Evolutionary conservation across 1,140 invertebrate species (phyloP).

Genomic region (Drosophila kohkoa): DNA sequence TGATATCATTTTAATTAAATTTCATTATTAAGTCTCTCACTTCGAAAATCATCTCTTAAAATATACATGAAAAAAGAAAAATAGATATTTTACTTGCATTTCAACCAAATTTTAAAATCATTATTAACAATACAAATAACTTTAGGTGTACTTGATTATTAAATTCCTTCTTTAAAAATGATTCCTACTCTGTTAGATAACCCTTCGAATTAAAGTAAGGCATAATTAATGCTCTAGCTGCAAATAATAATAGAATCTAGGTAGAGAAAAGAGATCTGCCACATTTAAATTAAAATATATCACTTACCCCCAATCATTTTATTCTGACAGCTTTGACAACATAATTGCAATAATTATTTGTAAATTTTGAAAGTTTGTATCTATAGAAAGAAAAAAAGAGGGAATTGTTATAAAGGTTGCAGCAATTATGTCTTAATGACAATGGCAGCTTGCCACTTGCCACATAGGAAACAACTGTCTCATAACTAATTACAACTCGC

Average conservation of each 20-base stretch:
- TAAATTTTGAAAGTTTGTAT: slow-evolving; percentile 33
- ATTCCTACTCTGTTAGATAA: no score
- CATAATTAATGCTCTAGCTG: no score
- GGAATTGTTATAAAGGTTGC: slow-evolving; percentile 23
- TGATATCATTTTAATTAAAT: no score
- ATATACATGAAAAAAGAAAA: no score
- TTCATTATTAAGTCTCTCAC: no score
- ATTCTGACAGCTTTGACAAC: slow-evolving; percentile 12
- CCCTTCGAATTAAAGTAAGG: no score
- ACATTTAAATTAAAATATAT: neutral
- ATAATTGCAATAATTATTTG: slow-evolving; percentile 10
- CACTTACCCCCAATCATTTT: neutral
- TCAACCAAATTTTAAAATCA: no score
- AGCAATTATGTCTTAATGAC: slow-evolving; percentile 43
- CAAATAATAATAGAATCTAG: no score
- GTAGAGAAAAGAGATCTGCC: neutral
- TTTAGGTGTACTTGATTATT: no score
- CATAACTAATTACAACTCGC: slow-evolving; percentile 48
- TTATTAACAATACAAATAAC: no score
- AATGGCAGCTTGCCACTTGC: slow-evolving; percentile 40
- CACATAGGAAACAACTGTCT: slow-evolving; percentile 34
- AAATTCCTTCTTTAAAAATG: no score
- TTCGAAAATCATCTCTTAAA: no score
- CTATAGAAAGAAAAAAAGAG: slow-evolving; percentile 5
- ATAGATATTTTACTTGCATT: neutral